These are phyloP conservation scores for Seira musarum DNA, from an alignment of 2,888 invertebrate species.

Conservation along the genomic window DNA sequence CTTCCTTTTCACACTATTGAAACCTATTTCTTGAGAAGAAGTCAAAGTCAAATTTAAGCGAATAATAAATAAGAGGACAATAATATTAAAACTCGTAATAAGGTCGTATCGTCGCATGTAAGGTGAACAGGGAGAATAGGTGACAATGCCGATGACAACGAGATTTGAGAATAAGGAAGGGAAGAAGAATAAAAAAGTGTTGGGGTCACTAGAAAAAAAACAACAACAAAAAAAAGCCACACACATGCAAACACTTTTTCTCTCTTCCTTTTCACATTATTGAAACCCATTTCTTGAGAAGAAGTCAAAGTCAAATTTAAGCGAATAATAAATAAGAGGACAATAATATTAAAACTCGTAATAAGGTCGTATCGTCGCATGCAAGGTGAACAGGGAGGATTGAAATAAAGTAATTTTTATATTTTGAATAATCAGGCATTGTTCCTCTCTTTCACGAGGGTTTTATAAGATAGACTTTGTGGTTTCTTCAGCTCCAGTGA, in stretches of 20 bases:
- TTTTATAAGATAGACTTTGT: too few relatives aligned
- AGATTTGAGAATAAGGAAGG: conserved; percentile 35
- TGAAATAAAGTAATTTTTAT: too few relatives aligned
- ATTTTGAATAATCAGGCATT: too few relatives aligned
- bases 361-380: too few relatives aligned
- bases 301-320: not conserved
- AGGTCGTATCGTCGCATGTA: too few relatives aligned
- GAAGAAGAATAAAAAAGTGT: conserved; percentile 32
- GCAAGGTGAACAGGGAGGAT: too few relatives aligned
- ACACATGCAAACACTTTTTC: conserved; percentile 40
- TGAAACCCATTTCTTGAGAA: conserved; percentile 1
- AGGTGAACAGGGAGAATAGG: not conserved
- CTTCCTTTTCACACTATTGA: not conserved
- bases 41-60: too few relatives aligned
- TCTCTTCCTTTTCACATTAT: not conserved
- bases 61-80: too few relatives aligned
- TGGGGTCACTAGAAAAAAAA: conserved; percentile 38
- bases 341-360: too few relatives aligned
- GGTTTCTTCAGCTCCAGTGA: not conserved
- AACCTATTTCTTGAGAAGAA: conserved; percentile 2
- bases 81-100: too few relatives aligned
- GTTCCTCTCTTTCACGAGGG: too few relatives aligned
- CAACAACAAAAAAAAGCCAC: conserved; percentile 46
- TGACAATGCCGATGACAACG: conserved; percentile 58
- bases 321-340: too few relatives aligned